Conservation (phyloP, 2,888 invertebrate species). For the Gastrophysa polygoni region DNA sequence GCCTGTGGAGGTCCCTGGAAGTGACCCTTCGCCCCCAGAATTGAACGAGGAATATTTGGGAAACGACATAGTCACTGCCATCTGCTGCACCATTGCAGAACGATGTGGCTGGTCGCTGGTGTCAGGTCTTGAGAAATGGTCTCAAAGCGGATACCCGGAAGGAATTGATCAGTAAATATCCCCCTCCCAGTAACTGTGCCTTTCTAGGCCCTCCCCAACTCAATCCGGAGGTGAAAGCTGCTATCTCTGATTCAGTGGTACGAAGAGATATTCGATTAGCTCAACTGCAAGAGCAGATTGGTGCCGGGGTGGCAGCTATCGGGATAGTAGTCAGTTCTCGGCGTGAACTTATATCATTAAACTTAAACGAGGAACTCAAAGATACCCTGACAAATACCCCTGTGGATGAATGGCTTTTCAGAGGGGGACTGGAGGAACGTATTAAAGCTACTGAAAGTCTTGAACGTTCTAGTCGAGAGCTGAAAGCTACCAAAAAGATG, state of each 20-base stretch:
- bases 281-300: background rate
- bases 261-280: background rate
- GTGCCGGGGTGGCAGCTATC: background rate
- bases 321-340: background rate
- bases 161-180: slow-evolving; percentile 20
- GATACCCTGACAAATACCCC: slow-evolving; percentile 16
- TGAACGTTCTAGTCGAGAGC: slow-evolving; percentile 18
- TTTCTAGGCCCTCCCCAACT: slow-evolving; percentile 15
- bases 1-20: too few relatives aligned
- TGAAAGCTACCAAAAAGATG: slow-evolving; percentile 14
- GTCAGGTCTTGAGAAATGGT: slow-evolving; percentile 10
- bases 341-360: slow-evolving; percentile 16
- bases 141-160: slow-evolving; percentile 2
- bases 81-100: too few relatives aligned
- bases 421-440: slow-evolving; percentile 21
- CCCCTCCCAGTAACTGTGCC: slow-evolving; percentile 22
- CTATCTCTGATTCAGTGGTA: slow-evolving; percentile 14
- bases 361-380: slow-evolving; percentile 21
- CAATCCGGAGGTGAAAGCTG: slow-evolving; percentile 20
- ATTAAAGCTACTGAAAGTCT: slow-evolving; percentile 16
- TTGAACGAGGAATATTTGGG: too few relatives aligned
- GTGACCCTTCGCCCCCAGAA: too few relatives aligned
- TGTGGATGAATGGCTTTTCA: slow-evolving; percentile 23
- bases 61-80: too few relatives aligned
- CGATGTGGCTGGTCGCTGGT: slow-evolving; percentile 22